These are phyloP conservation scores for Fragum fragum DNA, from an alignment of 2,888 invertebrate genomes.

Conservation along the genomic window DNA sequence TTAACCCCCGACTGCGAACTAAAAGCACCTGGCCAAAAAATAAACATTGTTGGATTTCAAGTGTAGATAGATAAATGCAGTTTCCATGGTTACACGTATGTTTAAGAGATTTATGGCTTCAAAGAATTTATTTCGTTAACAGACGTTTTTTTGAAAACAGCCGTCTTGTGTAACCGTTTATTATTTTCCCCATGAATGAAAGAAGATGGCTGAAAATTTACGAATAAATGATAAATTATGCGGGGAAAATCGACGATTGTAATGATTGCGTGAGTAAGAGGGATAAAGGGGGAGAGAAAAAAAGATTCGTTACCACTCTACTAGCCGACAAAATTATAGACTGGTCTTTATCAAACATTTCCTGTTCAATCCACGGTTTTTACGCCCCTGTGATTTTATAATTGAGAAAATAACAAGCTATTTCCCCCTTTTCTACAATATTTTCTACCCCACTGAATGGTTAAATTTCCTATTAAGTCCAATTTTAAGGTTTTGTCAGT, in stretches of 20 bases:
- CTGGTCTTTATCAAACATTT: no score
- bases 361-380: no score
- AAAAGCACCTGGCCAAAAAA: conserved; percentile 45
- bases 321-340: no score
- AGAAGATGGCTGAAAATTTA: conserved; percentile 24
- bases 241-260: not conserved
- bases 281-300: no score
- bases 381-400: no score
- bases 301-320: no score
- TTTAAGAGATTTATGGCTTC: conserved; percentile 51
- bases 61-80: conserved; percentile 51
- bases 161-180: conserved; percentile 28
- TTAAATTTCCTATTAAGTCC: no score
- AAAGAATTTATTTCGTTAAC: conserved; percentile 38
- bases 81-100: conserved; percentile 48
- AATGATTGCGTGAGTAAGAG: not conserved
- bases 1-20: conserved; percentile 59
- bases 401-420: no score
- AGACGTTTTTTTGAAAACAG: conserved; percentile 19
- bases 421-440: no score
- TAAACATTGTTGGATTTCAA: conserved; percentile 46
- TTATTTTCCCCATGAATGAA: not conserved
- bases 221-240: conserved; percentile 26
- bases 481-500: no score
- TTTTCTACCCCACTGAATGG: no score